A percentile compares a stretch with the other conserved stretches of the same genome.
Evolutionary conservation across 2,113 vertebrate species (phyloP).

Genomic region (zebrafish (Danio rerio)): GRCz12tu NC_133177.1:1843001-1843500

Average conservation of each 20-base stretch:
- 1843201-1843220: neutral
- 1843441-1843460: neutral
- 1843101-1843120: neutral
- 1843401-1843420: neutral
- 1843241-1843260: neutral
- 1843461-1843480: neutral
- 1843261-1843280: neutral
- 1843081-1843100: neutral
- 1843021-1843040: slow-evolving; percentile 66
- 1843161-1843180: neutral
- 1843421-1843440: neutral
- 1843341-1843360: slow-evolving; percentile 7
- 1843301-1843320: neutral
- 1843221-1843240: neutral
- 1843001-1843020: slow-evolving; percentile 52
- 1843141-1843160: neutral
- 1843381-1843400: slow-evolving; percentile 12
- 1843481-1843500: no score
- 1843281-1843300: neutral
- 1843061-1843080: neutral
- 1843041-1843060: neutral
- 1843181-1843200: neutral
- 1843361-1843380: slow-evolving; percentile 12
- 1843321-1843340: slow-evolving; percentile 29
- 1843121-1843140: neutral